A percentile compares a stretch with the other conserved stretches of the same genome.
Conservation (phyloP, 2,113 vertebrate species). For the Copsychus sechellarum region DNA sequence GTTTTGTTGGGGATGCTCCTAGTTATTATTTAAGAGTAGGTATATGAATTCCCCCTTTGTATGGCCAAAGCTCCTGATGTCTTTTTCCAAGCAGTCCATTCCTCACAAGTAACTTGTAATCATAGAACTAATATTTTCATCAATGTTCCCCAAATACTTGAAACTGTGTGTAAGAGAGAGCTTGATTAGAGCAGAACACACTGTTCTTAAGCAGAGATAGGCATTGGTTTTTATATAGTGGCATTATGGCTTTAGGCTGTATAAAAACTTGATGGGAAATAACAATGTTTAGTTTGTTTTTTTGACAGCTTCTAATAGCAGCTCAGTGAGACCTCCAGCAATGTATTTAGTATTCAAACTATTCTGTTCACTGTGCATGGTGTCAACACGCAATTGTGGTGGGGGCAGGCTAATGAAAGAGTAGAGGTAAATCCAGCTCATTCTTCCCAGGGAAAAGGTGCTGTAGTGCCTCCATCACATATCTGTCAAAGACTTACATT, state of each 20-base stretch:
- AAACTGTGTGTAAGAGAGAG: background rate
- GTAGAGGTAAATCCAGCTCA: background rate
- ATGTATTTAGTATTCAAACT: conserved; percentile 27
- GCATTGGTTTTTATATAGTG: background rate
- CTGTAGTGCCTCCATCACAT: background rate
- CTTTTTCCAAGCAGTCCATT: background rate
- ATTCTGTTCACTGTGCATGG: background rate
- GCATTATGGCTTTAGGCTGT: background rate
- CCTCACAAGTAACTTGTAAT: background rate
- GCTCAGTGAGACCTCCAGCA: conserved; percentile 29
- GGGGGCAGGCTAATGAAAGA: conserved; percentile 22
- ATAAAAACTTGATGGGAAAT: conserved; percentile 12
- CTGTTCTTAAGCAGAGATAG: background rate
- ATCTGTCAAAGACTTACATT: background rate
- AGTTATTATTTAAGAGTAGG: background rate
- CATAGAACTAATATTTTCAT: background rate
- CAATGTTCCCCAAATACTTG: background rate
- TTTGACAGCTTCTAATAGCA: conserved; percentile 36
- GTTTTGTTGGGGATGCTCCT: background rate
- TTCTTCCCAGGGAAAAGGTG: background rate
- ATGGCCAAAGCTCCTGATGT: background rate
- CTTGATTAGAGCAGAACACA: background rate
- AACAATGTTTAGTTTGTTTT: conserved; percentile 24
- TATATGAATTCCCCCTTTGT: background rate
- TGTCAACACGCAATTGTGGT: conserved; percentile 43